Evolutionary conservation across 2,888 invertebrate species (phyloP).

Genomic region (Agonopterix subpropinquella): DNA sequence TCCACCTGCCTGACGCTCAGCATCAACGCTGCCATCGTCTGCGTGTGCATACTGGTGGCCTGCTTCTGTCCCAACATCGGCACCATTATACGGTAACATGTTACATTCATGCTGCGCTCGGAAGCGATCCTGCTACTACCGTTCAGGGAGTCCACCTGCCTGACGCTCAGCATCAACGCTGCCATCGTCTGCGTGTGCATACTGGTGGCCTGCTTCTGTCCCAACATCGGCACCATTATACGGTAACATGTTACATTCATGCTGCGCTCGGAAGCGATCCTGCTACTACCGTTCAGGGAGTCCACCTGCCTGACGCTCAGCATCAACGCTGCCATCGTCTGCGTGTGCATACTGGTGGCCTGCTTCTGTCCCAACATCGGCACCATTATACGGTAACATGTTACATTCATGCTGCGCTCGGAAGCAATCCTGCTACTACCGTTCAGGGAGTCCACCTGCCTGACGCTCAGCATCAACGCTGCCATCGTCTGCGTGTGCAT

Average conservation of each 20-base stretch:
- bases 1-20: conserved; percentile 65
- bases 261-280: conserved; percentile 84
- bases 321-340: conserved; percentile 79
- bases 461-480: conserved; percentile 78
- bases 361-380: conserved; percentile 91
- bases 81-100: conserved; percentile 85
- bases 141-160: conserved; percentile 33
- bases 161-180: conserved; percentile 78
- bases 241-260: conserved; percentile 87
- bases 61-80: conserved; percentile 91
- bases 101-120: conserved; percentile 87
- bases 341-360: conserved; percentile 86
- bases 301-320: conserved; percentile 65
- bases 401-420: conserved; percentile 87
- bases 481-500: conserved; percentile 81
- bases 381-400: conserved; percentile 85
- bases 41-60: conserved; percentile 86
- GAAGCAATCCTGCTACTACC: conserved; percentile 77
- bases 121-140: conserved; percentile 77
- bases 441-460: conserved; percentile 33
- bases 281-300: conserved; percentile 44
- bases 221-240: conserved; percentile 90
- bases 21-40: conserved; percentile 79
- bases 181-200: conserved; percentile 81
- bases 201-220: conserved; percentile 88